These are phyloP conservation scores for Cephus pulcher DNA, from an alignment of 2,888 invertebrate genomes.

Conservation along the genomic window DNA sequence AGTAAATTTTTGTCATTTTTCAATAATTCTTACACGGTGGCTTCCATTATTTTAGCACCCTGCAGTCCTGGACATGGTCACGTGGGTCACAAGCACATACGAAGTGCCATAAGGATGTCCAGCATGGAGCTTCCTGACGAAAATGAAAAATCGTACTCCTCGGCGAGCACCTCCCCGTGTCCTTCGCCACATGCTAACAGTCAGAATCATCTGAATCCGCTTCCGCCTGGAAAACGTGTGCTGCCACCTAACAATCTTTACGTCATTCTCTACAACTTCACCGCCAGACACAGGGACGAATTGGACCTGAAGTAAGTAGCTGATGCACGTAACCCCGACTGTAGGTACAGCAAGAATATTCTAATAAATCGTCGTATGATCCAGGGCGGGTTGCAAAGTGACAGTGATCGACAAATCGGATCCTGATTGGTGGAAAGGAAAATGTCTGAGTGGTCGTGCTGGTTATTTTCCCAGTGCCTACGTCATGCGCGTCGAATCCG, in stretches of 20 bases:
- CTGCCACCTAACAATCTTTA: slow-evolving; percentile 91
- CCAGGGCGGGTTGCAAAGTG: slow-evolving; percentile 71
- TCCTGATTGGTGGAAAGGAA: slow-evolving; percentile 98
- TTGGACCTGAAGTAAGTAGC: slow-evolving; percentile 83
- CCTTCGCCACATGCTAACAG: slow-evolving; percentile 79
- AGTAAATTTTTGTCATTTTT: background rate
- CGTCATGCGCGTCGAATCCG: slow-evolving; percentile 89
- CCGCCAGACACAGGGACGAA: slow-evolving; percentile 93
- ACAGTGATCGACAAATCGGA: slow-evolving; percentile 95
- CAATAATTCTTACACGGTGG: background rate
- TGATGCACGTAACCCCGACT: background rate
- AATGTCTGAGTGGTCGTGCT: slow-evolving; percentile 85
- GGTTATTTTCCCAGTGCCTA: slow-evolving; percentile 97
- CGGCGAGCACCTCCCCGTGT: slow-evolving; percentile 93
- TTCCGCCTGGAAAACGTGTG: slow-evolving; percentile 54
- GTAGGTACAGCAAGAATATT: background rate
- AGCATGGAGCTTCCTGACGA: slow-evolving; percentile 93
- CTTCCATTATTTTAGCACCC: slow-evolving; percentile 73
- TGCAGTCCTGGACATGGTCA: slow-evolving; percentile 87
- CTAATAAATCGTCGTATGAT: background rate
- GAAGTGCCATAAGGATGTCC: slow-evolving; percentile 90
- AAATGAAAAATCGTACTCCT: slow-evolving; percentile 90
- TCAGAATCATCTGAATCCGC: slow-evolving; percentile 57
- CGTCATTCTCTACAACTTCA: slow-evolving; percentile 95
- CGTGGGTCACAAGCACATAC: slow-evolving; percentile 75